Percentiles rank a stretch among this genome's conserved stretches.
Conservation (phyloP, 2,113 vertebrate genomes). For the Willisornis vidua region DNA sequence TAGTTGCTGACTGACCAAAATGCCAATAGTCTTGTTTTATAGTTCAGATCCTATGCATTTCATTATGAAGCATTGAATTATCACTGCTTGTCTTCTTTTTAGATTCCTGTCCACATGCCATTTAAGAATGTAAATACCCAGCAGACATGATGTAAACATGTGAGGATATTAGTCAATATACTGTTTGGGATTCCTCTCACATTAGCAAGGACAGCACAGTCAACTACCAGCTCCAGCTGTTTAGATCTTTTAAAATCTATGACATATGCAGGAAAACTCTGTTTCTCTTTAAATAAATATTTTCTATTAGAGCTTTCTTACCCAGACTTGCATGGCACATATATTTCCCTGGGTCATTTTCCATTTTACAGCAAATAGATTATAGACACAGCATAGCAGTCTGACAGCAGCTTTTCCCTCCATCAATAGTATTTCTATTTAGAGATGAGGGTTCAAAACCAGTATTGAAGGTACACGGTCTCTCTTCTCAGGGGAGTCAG, state of each 20-base stretch:
- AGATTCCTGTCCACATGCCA: neutral
- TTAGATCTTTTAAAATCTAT: neutral
- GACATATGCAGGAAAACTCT: neutral
- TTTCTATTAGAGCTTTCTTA: slow-evolving; percentile 27
- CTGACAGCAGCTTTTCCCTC: slow-evolving; percentile 33
- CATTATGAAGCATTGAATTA: slow-evolving; percentile 1
- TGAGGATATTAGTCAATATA: neutral
- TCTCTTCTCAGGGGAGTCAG: neutral
- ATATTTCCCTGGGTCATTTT: slow-evolving; percentile 67
- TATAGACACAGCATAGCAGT: slow-evolving; percentile 22
- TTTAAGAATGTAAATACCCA: slow-evolving; percentile 29
- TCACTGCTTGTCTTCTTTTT: slow-evolving; percentile 15
- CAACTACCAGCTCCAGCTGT: neutral
- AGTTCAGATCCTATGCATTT: neutral
- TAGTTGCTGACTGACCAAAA: neutral
- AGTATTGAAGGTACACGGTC: neutral
- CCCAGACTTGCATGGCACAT: slow-evolving; percentile 12
- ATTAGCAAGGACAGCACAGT: neutral
- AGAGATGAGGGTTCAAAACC: slow-evolving; percentile 32
- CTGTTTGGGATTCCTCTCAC: neutral
- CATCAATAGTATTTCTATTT: slow-evolving; percentile 52
- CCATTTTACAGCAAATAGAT: slow-evolving; percentile 57
- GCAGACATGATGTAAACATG: neutral
- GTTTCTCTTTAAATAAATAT: slow-evolving; percentile 4
- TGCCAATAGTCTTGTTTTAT: neutral